A percentile compares a stretch with the other conserved stretches of the same genome.
phyloP scores from a whole-genome alignment of 2,113 vertebrate genomes.

The Falco punctatus region DNA sequence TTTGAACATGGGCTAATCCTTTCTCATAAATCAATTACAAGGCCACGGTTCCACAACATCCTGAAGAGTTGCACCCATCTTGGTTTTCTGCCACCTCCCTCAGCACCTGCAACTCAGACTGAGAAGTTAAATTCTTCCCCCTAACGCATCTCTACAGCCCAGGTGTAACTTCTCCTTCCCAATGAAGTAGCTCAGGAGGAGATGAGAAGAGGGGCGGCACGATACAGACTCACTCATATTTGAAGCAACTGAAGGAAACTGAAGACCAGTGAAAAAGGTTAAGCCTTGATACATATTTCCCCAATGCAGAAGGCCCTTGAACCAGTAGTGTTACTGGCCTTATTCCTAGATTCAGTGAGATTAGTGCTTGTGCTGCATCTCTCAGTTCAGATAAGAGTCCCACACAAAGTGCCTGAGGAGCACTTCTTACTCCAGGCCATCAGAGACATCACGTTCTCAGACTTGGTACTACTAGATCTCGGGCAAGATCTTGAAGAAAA shows the following conservation, averaged over 20 bases:
- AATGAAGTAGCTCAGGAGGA: not conserved
- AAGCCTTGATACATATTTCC: not conserved
- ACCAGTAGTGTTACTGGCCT: not conserved
- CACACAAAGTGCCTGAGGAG: not conserved
- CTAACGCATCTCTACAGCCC: accelerated
- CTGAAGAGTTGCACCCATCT: not conserved
- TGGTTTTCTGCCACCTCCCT: not conserved
- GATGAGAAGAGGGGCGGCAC: not conserved
- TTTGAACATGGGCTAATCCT: not conserved
- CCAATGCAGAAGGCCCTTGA: not conserved
- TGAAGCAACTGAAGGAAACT: not conserved
- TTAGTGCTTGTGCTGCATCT: not conserved
- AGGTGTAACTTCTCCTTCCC: not conserved
- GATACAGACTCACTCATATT: not conserved
- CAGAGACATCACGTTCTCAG: not conserved
- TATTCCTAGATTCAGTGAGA: not conserved
- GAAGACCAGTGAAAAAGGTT: not conserved
- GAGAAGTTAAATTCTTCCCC: not conserved
- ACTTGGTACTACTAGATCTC: not conserved
- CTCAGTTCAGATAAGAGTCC: not conserved
- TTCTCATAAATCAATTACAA: not conserved
- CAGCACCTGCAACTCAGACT: not conserved
- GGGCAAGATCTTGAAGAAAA: not conserved
- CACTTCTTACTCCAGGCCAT: not conserved
- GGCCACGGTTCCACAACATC: not conserved